Conservation (phyloP, 2,113 vertebrate genomes). For the Cromileptes altivelis region DNA sequence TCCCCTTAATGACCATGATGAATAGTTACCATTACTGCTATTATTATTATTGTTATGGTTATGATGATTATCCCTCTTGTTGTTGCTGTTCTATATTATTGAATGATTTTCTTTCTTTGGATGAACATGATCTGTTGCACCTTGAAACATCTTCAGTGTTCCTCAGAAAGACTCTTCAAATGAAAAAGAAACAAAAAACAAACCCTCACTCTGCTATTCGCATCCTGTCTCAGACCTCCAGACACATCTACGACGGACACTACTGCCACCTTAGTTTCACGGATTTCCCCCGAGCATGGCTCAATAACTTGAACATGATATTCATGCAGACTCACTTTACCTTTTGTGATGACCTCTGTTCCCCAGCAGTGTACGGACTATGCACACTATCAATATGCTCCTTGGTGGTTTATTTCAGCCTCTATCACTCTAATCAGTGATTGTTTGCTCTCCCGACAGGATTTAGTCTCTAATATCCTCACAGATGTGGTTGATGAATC, state of each 20-base stretch:
- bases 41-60: conserved; percentile 76
- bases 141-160: conserved; percentile 66
- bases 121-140: conserved; percentile 68
- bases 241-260: conserved; percentile 49
- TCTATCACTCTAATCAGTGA: conserved; percentile 73
- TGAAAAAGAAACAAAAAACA: conserved; percentile 7
- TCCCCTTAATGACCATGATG: conserved; percentile 74
- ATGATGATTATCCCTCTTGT: conserved; percentile 78
- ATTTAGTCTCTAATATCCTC: conserved; percentile 76
- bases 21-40: conserved; percentile 79
- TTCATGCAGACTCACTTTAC: conserved; percentile 60
- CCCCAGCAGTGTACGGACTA: conserved; percentile 62
- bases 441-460: conserved; percentile 78
- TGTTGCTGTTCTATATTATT: conserved; percentile 78
- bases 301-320: conserved; percentile 48
- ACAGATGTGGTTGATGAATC: conserved; percentile 78
- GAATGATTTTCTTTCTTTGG: conserved; percentile 78
- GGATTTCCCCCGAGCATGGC: conserved; percentile 51
- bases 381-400: conserved; percentile 71
- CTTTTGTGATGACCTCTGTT: conserved; percentile 44
- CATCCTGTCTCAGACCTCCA: conserved; percentile 44
- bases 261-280: conserved; percentile 48
- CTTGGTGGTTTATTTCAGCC: conserved; percentile 69
- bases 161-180: conserved; percentile 72
- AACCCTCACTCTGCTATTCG: conserved; percentile 45